Base-by-base conservation (phyloP, 1,140 invertebrate species). In the Drosophila takahashii region DNA sequence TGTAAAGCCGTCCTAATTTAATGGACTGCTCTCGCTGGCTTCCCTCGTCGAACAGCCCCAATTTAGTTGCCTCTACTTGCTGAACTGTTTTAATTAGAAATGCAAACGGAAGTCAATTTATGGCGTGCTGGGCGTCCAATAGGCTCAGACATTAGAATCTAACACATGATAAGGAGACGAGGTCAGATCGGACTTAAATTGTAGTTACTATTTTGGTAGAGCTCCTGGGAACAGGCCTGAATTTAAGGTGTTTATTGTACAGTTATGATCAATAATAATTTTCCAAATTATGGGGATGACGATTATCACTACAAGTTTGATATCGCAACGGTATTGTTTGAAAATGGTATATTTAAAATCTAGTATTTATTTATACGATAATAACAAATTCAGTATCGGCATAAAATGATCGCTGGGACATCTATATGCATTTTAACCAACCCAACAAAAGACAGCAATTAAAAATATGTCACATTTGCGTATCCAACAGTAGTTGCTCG, bases 11-110 rank as follows among this genome's bases (percentile, higher is more conserved):
- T 37, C 15, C 65, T 34, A 39, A 34, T 70, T 37, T 47, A 39
- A 34, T 48, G 42, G n/a, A 56, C 34, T 70, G 26, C 15, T 52
- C n/a, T 36, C 11, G 37, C 47, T 42, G 64, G 56, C 59, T 32
- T 50, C 10, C 13, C 45, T 32, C 15, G 50, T 27, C 47, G 13
- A 44, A 41, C 22, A 56, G 11, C 42, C 32, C 32, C 44, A 44
- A 56, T 65, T 72, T 57, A 52, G 71, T 44, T 51, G 52, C 45
- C 54, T 50, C 44, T 47, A 54, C 34, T 73, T 32, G 27, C 44
- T 52, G 36, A 75, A 61, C 62, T 50, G 56, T 54, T 61, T 80
- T 85, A 85, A 84, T 84, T 84, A 84, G 72, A 80, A 85, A 77
- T 57, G 48, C 52, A 79, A 84, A 64, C 76, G 80, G 61, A 85